Base-by-base conservation (phyloP, 2,888 invertebrate genomes). In the Epiblema foenella region DNA sequence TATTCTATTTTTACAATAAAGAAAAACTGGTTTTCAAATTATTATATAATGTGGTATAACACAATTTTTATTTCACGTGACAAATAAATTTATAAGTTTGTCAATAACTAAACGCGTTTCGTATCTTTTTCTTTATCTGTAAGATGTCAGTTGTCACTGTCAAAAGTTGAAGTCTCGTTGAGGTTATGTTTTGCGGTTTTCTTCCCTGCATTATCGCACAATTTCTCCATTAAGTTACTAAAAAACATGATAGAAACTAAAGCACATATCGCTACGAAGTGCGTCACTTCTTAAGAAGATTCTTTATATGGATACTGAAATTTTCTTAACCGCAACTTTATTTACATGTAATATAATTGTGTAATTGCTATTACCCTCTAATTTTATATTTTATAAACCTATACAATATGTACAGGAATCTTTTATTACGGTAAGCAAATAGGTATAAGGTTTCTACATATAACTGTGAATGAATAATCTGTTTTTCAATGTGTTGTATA, bases 371-470 rank as follows among this genome's bases (percentile, higher is more conserved):
- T 39, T 56, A 39, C 56, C 10, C 29, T 39, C 2, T n/a, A 33
- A 52, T 18, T 37, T 20, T 72, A 69, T 71, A 59, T 65, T 73
- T 71, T 69, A 73, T 76, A 64, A 68, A 71, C 64, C 51, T 66
- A 56, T 76, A 29, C 54, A 76, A 69, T 73, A 91, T 92, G 92
- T 90, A 88, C 73, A 89, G 85, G 80, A 85, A 76, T 75, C 69
- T 89, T 33, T 73, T 89, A 69, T 80, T 86, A 77, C 83, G 88
- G 92, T 91, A 82, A 84, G 85, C 77, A 56, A 7, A 42, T 17
- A 29, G 17, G 7, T 1, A 15, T 15, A 15, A 15, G 42, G n/a
- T 18, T 18, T n/a, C 46, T 64, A 52, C 1, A 8, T 17, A 5
- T 20, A 3, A 11, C n/a, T 51, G 1, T 7, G 24, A 24, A 17